Conservation (phyloP, 2,797 vertebrate species). For the Chaunax sp. region DNA sequence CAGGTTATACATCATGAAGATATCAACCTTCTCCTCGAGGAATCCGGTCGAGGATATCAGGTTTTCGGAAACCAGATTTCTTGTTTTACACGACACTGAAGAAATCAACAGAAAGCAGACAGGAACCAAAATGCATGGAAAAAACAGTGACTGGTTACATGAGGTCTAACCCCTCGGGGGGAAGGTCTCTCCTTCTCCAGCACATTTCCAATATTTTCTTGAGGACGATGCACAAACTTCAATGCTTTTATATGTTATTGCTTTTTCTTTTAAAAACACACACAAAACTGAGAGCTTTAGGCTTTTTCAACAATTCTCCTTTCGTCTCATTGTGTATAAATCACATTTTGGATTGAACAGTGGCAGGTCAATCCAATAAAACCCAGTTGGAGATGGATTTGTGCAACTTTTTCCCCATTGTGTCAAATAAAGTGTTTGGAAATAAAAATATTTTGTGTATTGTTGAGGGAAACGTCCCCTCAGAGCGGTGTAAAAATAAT, state of each 20-base stretch:
- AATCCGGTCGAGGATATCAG: background rate
- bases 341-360: slow-evolving; percentile 26
- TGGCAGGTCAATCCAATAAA: slow-evolving; percentile 25
- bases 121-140: background rate
- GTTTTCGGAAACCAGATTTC: background rate
- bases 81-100: background rate
- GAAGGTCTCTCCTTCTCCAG: too few species aligned
- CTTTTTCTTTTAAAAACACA: slow-evolving; percentile 5
- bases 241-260: too few species aligned
- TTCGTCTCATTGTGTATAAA: slow-evolving; percentile 17
- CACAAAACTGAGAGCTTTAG: slow-evolving; percentile 35
- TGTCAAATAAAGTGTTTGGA: slow-evolving; percentile 20
- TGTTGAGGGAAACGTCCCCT: slow-evolving; percentile 15
- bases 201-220: slow-evolving; percentile 2
- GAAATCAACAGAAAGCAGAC: background rate
- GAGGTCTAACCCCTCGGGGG: too few species aligned
- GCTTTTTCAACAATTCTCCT: slow-evolving; percentile 26
- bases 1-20: background rate
- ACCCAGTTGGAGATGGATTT: slow-evolving; percentile 20
- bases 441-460: slow-evolving; percentile 16
- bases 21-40: background rate
- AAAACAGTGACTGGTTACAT: too few species aligned
- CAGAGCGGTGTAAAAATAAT: slow-evolving; percentile 17
- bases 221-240: background rate
- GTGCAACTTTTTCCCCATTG: background rate